These are phyloP conservation scores for Andrena hattorfiana DNA, from an alignment of 2,888 invertebrate species.

Conservation along the genomic window DNA sequence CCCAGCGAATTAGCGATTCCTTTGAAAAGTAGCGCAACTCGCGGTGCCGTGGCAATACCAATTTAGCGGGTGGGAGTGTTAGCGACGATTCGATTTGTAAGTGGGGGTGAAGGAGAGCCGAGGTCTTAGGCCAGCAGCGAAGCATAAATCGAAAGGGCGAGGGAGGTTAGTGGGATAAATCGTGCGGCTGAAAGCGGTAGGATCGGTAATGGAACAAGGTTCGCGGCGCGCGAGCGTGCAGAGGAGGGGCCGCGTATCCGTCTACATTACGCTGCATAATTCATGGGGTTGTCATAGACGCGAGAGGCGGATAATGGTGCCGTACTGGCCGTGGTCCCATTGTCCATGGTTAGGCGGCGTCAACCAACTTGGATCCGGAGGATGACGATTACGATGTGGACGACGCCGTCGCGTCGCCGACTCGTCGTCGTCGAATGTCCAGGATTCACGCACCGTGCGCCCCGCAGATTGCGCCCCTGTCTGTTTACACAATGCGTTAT, in stretches of 20 bases:
- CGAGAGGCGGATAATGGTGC: conserved; percentile 83
- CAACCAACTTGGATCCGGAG: conserved; percentile 76
- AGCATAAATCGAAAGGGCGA: conserved; percentile 6
- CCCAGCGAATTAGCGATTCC: too few relatives aligned
- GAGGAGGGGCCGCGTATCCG: conserved; percentile 78
- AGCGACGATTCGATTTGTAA: neutral
- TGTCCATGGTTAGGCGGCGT: conserved; percentile 77
- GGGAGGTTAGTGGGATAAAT: conserved; percentile 45
- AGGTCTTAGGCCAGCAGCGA: neutral
- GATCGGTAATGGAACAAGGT: conserved; percentile 76
- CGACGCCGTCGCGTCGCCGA: conserved; percentile 58
- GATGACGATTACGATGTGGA: conserved; percentile 68
- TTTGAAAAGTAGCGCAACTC: too few relatives aligned
- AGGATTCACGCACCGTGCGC: conserved; percentile 69
- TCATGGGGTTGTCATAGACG: conserved; percentile 83
- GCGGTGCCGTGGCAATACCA: too few relatives aligned
- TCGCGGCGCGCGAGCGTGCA: conserved; percentile 43
- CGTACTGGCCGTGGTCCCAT: conserved; percentile 78
- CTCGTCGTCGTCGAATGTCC: conserved; percentile 68
- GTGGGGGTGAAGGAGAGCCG: neutral
- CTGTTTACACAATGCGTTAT: conserved; percentile 66
- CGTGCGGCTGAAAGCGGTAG: conserved; percentile 68
- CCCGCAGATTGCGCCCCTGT: conserved; percentile 54
- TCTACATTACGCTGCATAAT: conserved; percentile 84
- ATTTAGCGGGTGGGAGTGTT: too few relatives aligned